These are phyloP conservation scores for Hozukius guyotensis DNA, from an alignment of 2,797 vertebrate species.

Conservation along the genomic window DNA sequence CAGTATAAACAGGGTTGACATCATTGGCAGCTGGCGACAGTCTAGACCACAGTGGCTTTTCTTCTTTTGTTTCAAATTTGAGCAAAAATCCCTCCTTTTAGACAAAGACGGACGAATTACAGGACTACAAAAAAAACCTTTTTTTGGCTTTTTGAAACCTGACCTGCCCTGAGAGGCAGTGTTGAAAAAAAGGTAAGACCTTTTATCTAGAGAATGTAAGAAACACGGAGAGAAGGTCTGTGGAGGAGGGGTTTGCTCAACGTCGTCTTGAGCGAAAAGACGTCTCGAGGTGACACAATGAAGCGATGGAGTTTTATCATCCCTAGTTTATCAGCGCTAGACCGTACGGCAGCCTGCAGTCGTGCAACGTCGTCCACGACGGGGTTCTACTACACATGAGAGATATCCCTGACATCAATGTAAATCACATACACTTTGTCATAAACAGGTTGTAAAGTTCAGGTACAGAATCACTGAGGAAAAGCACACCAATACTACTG, in stretches of 20 bases:
- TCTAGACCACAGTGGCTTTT: constrained; percentile 75
- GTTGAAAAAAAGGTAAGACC: constrained; percentile 49
- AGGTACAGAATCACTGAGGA: constrained; percentile 80
- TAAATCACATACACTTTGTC: constrained; percentile 82
- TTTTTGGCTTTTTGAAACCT: constrained; percentile 73
- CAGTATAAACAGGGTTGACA: constrained; percentile 77
- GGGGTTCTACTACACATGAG: constrained; percentile 73
- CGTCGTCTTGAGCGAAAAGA: constrained; percentile 15
- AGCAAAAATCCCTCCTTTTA: constrained; percentile 63
- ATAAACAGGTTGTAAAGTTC: constrained; percentile 71
- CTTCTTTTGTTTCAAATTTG: constrained; percentile 44
- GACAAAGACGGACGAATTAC: constrained; percentile 65
- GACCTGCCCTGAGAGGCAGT: constrained; percentile 55
- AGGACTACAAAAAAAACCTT: constrained; percentile 65
- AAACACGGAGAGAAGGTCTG: constrained; percentile 21
- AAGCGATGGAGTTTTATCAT: constrained; percentile 2
- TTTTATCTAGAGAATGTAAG: constrained; percentile 36
- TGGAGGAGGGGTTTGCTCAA: constrained; percentile 54
- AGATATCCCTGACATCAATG: constrained; percentile 83
- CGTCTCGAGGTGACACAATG: constrained; percentile 16
- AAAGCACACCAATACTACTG: constrained; percentile 78
- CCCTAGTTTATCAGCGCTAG: constrained; percentile 36
- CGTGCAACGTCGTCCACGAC: constrained; percentile 59
- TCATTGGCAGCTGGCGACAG: constrained; percentile 76
- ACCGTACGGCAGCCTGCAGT: constrained; percentile 54